Percentiles rank a stretch among this genome's conserved stretches.
Conservation (phyloP, 2,888 invertebrate genomes). For the Pachycephus smyrnensis region DNA sequence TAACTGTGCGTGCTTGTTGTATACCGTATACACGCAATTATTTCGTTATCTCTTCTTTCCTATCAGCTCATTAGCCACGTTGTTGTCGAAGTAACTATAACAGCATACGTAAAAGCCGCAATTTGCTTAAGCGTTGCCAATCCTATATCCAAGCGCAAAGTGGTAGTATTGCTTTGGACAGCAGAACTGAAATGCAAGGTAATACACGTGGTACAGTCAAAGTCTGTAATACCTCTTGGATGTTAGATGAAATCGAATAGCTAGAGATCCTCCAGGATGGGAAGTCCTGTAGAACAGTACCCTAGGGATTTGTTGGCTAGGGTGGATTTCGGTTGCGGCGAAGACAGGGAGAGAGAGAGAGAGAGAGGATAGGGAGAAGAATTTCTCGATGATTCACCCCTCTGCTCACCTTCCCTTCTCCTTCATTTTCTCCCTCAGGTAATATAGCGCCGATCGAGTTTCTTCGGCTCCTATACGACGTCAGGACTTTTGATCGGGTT, state of each 20-base stretch:
- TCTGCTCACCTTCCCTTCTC: slow-evolving; percentile 8
- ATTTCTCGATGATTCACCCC: slow-evolving; percentile 8
- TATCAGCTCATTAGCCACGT: not conserved
- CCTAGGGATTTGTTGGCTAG: slow-evolving; percentile 43
- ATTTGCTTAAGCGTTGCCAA: not conserved
- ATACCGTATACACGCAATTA: not conserved
- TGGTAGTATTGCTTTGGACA: not conserved
- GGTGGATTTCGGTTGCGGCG: not conserved
- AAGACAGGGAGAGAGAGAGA: not conserved
- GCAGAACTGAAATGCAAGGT: not conserved
- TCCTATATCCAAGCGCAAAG: not conserved
- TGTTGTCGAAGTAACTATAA: not conserved
- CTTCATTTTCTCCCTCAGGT: slow-evolving; percentile 4
- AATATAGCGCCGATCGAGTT: slow-evolving; percentile 9
- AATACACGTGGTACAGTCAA: not conserved
- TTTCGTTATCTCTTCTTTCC: not conserved
- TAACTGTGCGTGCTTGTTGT: not conserved
- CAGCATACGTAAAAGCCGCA: not conserved
- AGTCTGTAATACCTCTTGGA: not conserved
- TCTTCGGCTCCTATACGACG: not conserved
- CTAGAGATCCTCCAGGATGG: slow-evolving; percentile 36
- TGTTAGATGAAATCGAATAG: not conserved
- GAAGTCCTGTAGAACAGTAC: slow-evolving; percentile 51
- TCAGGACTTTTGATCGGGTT: not conserved
- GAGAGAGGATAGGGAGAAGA: not conserved